Percentiles rank a stretch among this genome's conserved stretches.
Evolutionary conservation across 2,888 invertebrate species (phyloP).

Genomic region (Charanyca ferruginea): DNA sequence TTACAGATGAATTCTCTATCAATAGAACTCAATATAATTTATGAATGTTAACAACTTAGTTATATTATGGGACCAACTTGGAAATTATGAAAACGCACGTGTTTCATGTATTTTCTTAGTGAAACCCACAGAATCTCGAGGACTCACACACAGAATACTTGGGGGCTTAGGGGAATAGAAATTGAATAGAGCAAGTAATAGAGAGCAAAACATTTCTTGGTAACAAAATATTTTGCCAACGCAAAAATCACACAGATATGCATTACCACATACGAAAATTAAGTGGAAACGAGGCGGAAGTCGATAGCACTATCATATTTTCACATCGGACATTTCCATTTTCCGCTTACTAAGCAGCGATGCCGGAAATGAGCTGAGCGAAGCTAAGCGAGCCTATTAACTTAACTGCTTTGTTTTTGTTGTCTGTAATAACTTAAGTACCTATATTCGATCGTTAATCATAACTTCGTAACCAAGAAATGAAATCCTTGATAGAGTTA

Average conservation of each 20-base stretch:
- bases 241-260: slow-evolving; percentile 15
- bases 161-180: neutral
- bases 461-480: slow-evolving; percentile 25
- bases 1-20: too few relatives aligned
- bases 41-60: too few relatives aligned
- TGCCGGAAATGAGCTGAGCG: slow-evolving; percentile 52
- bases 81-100: too few relatives aligned
- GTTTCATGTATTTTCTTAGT: too few relatives aligned
- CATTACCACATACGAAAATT: slow-evolving; percentile 49
- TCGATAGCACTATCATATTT: slow-evolving; percentile 64
- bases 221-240: slow-evolving; percentile 16
- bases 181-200: slow-evolving; percentile 15
- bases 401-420: slow-evolving; percentile 39
- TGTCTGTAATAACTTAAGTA: slow-evolving; percentile 21
- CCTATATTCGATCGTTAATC: slow-evolving; percentile 35
- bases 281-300: slow-evolving; percentile 46
- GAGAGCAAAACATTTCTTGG: neutral
- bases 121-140: too few relatives aligned
- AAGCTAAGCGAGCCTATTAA: slow-evolving; percentile 33
- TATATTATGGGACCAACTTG: too few relatives aligned
- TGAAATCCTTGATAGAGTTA: slow-evolving; percentile 34
- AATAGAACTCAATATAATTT: too few relatives aligned
- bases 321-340: slow-evolving; percentile 62
- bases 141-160: too few relatives aligned
- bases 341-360: slow-evolving; percentile 65